Conservation (phyloP, 2,113 vertebrate genomes). For the Cacatua alba region DNA sequence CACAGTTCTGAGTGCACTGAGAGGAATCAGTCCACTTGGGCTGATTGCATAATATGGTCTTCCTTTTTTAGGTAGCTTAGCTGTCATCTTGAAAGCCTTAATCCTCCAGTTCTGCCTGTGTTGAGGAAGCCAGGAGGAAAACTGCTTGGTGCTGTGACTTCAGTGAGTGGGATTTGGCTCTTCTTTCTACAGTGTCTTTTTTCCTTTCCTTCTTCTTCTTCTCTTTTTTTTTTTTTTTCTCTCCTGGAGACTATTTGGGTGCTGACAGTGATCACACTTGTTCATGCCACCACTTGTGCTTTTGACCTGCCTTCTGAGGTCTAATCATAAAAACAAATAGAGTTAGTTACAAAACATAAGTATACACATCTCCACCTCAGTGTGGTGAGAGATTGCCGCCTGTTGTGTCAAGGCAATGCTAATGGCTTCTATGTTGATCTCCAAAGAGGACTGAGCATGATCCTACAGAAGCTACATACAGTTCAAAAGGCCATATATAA, state of each 20-base stretch:
- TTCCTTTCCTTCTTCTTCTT: not conserved
- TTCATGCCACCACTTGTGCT: not conserved
- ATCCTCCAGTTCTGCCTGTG: not conserved
- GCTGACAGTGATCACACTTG: not conserved
- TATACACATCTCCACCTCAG: not conserved
- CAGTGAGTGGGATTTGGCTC: not conserved
- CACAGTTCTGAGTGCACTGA: not conserved
- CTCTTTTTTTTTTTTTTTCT: not conserved
- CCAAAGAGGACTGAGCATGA: not conserved
- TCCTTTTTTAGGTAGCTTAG: not conserved
- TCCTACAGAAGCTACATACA: not conserved
- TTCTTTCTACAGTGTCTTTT: not conserved
- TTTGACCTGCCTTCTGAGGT: not conserved
- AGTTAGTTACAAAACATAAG: not conserved
- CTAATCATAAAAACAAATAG: not conserved
- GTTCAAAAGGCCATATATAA: not conserved
- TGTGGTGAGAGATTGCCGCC: not conserved
- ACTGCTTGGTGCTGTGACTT: rapidly evolving
- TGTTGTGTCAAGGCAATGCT: not conserved
- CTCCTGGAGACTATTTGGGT: not conserved
- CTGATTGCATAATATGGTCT: not conserved
- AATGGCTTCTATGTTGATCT: not conserved
- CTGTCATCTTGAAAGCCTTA: not conserved
- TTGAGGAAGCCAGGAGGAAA: not conserved
- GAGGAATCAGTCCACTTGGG: not conserved